Evolutionary conservation across 2,113 vertebrate species (phyloP).

Genomic region (Panthera uncia): DNA sequence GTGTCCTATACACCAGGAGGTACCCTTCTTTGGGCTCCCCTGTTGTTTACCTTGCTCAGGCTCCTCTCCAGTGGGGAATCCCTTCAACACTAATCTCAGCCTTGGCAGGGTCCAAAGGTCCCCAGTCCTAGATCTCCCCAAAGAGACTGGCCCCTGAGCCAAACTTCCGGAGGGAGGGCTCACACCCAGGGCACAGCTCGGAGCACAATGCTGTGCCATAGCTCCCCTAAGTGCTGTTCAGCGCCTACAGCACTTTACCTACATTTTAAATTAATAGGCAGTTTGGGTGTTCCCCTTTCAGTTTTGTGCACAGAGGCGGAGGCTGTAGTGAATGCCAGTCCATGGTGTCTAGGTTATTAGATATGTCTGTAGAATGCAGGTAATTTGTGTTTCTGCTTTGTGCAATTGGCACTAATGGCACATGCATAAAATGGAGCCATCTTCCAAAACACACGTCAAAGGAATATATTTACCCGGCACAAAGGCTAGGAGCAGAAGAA

Average conservation of each 20-base stretch:
- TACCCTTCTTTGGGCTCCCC: neutral
- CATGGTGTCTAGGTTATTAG: constrained; percentile 71
- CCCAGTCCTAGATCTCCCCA: neutral
- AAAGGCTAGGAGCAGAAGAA: constrained; percentile 81
- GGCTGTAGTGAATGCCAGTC: constrained; percentile 48
- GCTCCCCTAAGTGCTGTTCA: neutral
- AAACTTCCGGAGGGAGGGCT: rapidly evolving
- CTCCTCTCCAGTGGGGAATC: neutral
- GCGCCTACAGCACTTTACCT: neutral
- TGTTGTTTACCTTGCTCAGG: neutral
- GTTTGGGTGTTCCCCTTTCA: constrained; percentile 56
- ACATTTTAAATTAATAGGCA: constrained; percentile 56
- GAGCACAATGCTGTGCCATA: rapidly evolving
- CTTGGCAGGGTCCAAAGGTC: neutral
- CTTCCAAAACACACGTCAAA: constrained; percentile 81
- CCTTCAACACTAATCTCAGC: neutral
- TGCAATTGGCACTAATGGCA: constrained; percentile 84
- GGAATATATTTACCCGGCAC: constrained; percentile 78
- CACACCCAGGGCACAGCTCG: neutral
- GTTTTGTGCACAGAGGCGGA: neutral
- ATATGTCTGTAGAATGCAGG: constrained; percentile 78
- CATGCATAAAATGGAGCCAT: constrained; percentile 82
- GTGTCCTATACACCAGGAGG: neutral
- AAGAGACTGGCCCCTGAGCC: neutral
- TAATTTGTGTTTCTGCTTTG: constrained; percentile 84